Evolutionary conservation across 1,140 invertebrate species (phyloP).

Genomic region (Spodoptera litura): DNA sequence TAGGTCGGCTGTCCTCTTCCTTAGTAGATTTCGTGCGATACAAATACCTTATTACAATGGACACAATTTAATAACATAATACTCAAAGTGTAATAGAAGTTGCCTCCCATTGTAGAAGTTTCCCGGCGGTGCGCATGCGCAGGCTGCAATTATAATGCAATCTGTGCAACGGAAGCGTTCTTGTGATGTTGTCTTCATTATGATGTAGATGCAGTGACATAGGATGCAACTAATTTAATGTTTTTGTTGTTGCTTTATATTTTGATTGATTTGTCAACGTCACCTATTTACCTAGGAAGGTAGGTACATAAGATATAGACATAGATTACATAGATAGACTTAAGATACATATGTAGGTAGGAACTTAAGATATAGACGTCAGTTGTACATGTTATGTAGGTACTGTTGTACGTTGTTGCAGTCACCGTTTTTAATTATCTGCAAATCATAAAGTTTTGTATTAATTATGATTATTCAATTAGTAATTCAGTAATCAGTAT

Average conservation of each 20-base stretch:
- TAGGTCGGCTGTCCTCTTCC: too few relatives aligned
- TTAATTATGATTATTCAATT: too few relatives aligned
- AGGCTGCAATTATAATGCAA: constrained; percentile 57
- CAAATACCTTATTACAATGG: constrained; percentile 6
- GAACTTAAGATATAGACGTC: not conserved
- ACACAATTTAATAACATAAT: constrained; percentile 6
- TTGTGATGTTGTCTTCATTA: constrained; percentile 42
- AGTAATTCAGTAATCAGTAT: too few relatives aligned
- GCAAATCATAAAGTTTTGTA: too few relatives aligned
- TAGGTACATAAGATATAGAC: too few relatives aligned
- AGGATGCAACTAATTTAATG: constrained; percentile 5
- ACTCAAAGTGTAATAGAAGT: constrained; percentile 18
- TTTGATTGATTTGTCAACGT: constrained; percentile 16
- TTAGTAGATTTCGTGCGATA: not conserved
- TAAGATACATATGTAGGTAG: too few relatives aligned
- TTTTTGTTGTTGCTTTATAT: not conserved
- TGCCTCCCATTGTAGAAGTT: constrained; percentile 31
- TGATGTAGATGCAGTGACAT: not conserved
- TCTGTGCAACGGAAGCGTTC: constrained; percentile 51
- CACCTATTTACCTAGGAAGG: not conserved
- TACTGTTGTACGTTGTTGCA: too few relatives aligned
- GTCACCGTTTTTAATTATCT: too few relatives aligned
- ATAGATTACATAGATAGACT: too few relatives aligned
- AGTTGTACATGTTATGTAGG: too few relatives aligned
- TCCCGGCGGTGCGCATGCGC: constrained; percentile 29